These are phyloP conservation scores for Hyaena hyaena DNA, from an alignment of 2,113 vertebrate species.

Conservation along the genomic window DNA sequence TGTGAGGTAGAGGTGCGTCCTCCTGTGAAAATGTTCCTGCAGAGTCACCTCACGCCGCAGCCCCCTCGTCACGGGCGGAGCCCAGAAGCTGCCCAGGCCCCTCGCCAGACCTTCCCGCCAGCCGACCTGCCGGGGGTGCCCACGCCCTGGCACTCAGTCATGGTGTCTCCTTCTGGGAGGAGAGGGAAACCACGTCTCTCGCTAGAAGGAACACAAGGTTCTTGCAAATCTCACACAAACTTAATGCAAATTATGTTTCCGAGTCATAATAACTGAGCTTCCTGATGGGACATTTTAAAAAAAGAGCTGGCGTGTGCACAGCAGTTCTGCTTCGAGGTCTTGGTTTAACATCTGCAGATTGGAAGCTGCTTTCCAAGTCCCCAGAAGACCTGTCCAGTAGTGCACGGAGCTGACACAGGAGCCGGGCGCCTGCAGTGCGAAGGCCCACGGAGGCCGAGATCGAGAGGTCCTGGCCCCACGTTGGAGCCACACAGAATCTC, in stretches of 20 bases:
- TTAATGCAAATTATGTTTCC: background rate
- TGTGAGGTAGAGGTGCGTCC: background rate
- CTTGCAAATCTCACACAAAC: background rate
- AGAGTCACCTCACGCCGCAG: background rate
- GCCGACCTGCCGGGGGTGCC: too few relatives aligned
- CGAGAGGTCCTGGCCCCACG: background rate
- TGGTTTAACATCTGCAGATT: background rate
- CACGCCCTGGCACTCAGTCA: background rate
- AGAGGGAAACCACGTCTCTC: background rate
- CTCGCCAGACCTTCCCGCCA: background rate
- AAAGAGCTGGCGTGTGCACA: background rate
- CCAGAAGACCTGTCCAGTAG: background rate
- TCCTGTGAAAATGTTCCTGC: too few relatives aligned
- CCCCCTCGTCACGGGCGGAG: rapidly evolving
- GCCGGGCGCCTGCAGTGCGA: background rate
- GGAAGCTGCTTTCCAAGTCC: background rate
- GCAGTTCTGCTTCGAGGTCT: background rate
- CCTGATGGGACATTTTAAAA: background rate
- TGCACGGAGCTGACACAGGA: background rate
- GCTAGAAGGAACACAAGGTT: background rate
- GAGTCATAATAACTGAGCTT: background rate
- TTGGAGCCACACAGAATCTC: background rate
- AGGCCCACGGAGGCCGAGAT: too few relatives aligned
- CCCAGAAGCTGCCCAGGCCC: background rate
- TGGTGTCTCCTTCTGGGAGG: background rate